Conservation (phyloP, 1,140 invertebrate genomes). For the Pteromalus puparum region DNA sequence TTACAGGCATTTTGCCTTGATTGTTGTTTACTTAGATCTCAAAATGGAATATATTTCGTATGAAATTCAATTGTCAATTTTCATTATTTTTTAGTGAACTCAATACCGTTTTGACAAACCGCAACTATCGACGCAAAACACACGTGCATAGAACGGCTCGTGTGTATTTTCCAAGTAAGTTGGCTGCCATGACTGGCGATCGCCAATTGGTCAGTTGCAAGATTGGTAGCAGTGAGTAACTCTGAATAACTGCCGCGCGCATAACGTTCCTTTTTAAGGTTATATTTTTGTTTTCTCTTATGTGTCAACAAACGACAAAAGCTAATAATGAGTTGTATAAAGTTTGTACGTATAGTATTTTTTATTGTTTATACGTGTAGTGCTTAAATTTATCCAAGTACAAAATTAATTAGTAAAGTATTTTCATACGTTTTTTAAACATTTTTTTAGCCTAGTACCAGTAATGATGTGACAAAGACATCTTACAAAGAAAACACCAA, state of each 20-base stretch:
- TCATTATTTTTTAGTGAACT: neutral
- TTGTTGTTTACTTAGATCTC: neutral
- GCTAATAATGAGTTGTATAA: constrained; percentile 50
- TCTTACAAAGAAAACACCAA: constrained; percentile 28
- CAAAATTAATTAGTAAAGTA: neutral
- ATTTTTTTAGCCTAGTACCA: constrained; percentile 41
- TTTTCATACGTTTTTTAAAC: neutral
- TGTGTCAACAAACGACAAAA: neutral
- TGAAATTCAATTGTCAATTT: neutral
- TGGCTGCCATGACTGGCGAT: neutral
- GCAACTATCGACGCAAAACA: neutral
- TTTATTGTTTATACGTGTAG: neutral
- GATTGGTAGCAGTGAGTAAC: constrained; percentile 14
- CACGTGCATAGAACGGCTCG: neutral
- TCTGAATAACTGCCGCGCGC: neutral
- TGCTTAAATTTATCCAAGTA: neutral
- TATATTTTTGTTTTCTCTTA: constrained; percentile 1
- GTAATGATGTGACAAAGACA: constrained; percentile 34
- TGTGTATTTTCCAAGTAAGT: neutral
- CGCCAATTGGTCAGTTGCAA: too few relatives aligned
- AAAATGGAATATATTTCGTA: too few relatives aligned
- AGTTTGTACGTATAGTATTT: constrained; percentile 46
- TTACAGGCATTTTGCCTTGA: constrained; percentile 65
- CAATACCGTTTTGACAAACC: neutral
- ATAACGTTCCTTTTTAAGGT: neutral